Percentiles rank a stretch among this genome's conserved stretches.
Evolutionary conservation across 1,140 invertebrate species (phyloP).

Genomic region (Drosophila equinoxialis): DNA sequence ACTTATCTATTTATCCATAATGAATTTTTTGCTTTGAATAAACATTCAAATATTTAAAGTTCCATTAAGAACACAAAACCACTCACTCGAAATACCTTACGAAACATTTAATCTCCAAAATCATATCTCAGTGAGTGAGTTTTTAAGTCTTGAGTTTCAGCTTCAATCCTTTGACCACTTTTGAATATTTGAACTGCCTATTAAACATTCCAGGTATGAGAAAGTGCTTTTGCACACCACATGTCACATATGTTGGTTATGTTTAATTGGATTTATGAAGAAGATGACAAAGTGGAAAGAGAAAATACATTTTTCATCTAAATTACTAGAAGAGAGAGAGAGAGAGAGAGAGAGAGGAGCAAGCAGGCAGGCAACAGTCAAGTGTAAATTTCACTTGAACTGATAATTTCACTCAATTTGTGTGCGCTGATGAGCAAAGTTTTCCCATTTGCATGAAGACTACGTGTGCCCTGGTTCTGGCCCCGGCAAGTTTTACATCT

Average conservation of each 20-base stretch:
- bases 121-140: too few species aligned
- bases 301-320: slow-evolving; percentile 6
- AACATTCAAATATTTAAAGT: too few species aligned
- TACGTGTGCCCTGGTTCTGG: slow-evolving; percentile 55
- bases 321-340: background rate
- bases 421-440: slow-evolving; percentile 80
- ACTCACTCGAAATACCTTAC: too few species aligned
- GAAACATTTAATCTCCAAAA: too few species aligned
- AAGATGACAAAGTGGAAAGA: background rate
- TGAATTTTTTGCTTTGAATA: too few species aligned
- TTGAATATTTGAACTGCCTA: background rate
- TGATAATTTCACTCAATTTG: slow-evolving; percentile 82
- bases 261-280: slow-evolving; percentile 12
- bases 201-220: background rate
- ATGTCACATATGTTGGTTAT: slow-evolving; percentile 1
- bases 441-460: slow-evolving; percentile 77
- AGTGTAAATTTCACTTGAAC: slow-evolving; percentile 82
- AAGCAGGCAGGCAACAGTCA: slow-evolving; percentile 20
- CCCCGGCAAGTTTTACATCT: slow-evolving; percentile 51
- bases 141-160: too few species aligned
- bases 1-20: too few species aligned
- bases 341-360: background rate
- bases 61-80: too few species aligned
- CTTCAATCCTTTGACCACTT: too few species aligned
- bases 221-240: background rate